phyloP scores from a whole-genome alignment of 2,888 invertebrate species.

The Gnatocerus cornutus region DNA sequence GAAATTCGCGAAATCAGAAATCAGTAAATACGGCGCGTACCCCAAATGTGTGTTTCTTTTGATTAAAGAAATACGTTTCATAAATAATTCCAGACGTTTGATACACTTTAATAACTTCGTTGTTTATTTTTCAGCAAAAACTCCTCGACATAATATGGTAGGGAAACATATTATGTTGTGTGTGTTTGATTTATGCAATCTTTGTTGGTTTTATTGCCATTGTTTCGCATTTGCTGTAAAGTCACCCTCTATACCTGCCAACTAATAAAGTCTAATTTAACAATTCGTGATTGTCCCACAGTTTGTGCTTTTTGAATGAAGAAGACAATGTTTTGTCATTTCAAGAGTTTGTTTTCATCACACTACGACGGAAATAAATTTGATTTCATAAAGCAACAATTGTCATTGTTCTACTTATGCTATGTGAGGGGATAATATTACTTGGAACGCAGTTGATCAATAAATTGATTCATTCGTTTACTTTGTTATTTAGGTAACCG shows the following conservation, averaged over 20 bases:
- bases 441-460: constrained; percentile 3
- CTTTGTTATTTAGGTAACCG: not conserved
- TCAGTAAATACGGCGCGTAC: too few species aligned
- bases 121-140: constrained; percentile 13
- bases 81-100: not conserved
- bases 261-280: constrained; percentile 2
- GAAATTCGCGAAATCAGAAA: too few species aligned
- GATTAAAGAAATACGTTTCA: not conserved
- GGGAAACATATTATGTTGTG: constrained; percentile 7
- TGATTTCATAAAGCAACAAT: too few species aligned
- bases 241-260: constrained; percentile 2
- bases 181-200: constrained; percentile 9
- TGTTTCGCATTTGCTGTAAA: not conserved
- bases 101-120: not conserved
- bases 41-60: constrained; percentile 14
- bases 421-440: too few species aligned
- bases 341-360: too few species aligned
- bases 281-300: not conserved
- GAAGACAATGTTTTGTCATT: not conserved
- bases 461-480: constrained; percentile 9
- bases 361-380: too few species aligned
- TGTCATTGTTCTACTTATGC: too few species aligned
- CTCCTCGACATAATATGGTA: constrained; percentile 14
- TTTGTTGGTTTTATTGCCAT: constrained; percentile 7
- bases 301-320: not conserved